Evolutionary conservation across 53 echinoderm and acorn worm species (phyloP).

Genomic region (Hippasteria phrygiana): DNA sequence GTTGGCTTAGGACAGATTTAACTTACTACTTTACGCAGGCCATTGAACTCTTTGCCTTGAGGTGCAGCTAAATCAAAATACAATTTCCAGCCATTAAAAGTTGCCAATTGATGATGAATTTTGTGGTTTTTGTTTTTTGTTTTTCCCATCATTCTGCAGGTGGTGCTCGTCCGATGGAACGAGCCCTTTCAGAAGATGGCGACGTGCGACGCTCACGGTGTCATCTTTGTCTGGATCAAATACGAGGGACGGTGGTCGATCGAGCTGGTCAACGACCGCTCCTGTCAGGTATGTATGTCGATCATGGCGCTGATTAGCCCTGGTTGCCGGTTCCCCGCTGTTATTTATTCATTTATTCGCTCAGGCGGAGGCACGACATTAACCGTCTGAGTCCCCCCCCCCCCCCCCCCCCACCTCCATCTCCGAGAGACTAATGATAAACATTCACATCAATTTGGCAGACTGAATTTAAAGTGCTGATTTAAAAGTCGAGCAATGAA

Average conservation of each 20-base stretch:
- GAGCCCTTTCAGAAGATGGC: slow-evolving; percentile 99
- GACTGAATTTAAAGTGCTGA: neutral
- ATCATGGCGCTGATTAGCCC: neutral
- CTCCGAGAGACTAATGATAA: neutral
- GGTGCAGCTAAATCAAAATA: too few species aligned
- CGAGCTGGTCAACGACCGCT: slow-evolving; percentile 97
- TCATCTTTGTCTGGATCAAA: slow-evolving; percentile 99
- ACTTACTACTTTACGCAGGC: too few species aligned
- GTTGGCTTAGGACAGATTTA: too few species aligned
- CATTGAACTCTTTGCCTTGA: too few species aligned
- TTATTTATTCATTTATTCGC: neutral
- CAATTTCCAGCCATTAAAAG: neutral
- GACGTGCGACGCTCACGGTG: slow-evolving; percentile 94
- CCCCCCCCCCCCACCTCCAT: too few species aligned
- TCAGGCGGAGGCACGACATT: too few species aligned
- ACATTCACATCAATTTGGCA: neutral
- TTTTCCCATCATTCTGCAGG: slow-evolving; percentile 49
- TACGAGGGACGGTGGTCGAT: slow-evolving; percentile 99
- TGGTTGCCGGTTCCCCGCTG: neutral
- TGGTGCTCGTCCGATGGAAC: slow-evolving; percentile 97
- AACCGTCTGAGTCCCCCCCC: too few species aligned
- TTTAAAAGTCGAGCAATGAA: neutral
- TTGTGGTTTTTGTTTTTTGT: neutral
- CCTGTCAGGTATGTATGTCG: slow-evolving; percentile 84
- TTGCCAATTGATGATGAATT: neutral